Evolutionary conservation across 2,113 vertebrate species (phyloP).

Genomic region (Hyperopisus bebe): DNA sequence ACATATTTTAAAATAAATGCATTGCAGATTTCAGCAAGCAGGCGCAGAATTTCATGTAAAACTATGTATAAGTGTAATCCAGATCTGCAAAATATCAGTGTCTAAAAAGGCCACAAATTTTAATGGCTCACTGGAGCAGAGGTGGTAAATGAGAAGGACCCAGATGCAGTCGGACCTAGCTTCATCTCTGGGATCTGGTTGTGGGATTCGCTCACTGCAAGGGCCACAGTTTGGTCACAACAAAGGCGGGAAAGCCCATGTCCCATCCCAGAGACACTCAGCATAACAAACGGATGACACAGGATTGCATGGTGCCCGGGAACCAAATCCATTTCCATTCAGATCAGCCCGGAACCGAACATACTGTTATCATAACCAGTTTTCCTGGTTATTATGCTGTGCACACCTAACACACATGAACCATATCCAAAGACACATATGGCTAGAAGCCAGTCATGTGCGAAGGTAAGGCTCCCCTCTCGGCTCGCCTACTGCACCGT

Average conservation of each 20-base stretch:
- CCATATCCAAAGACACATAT: not conserved
- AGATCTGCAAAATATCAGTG: not conserved
- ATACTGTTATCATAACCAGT: not conserved
- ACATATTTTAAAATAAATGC: not conserved
- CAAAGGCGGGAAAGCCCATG: not conserved
- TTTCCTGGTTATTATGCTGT: not conserved
- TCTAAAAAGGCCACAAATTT: not conserved
- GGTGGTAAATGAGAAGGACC: not conserved
- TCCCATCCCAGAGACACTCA: not conserved
- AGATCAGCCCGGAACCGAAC: not conserved
- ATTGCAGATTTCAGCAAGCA: not conserved
- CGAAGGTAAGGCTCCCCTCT: not conserved
- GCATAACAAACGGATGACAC: not conserved
- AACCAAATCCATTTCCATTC: not conserved
- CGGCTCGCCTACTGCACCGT: conserved; percentile 41
- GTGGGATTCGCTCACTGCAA: not conserved
- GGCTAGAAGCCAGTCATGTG: not conserved
- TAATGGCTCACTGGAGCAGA: not conserved
- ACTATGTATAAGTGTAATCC: not conserved
- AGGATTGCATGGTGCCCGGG: not conserved
- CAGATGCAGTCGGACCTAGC: not conserved
- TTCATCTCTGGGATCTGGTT: not conserved
- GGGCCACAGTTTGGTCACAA: not conserved
- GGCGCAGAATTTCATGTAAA: not conserved
- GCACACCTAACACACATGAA: not conserved